Evolutionary conservation across 2,888 invertebrate genomes (phyloP), one percentile per base, ranked within the genome.

Genomic region (Synanthedon vespiformis): DNA sequence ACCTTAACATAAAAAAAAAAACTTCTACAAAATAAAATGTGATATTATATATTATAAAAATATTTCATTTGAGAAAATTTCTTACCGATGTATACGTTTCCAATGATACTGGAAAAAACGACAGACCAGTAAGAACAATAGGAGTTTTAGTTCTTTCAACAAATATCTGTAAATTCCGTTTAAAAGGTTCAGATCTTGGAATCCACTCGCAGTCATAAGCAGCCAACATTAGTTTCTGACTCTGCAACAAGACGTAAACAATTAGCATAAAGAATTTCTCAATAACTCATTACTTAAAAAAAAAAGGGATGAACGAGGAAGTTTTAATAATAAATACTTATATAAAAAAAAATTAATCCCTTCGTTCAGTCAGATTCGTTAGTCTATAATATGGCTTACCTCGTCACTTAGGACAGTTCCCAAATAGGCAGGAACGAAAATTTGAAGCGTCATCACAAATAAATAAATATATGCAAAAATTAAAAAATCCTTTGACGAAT

Each of bases 341-440:
- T 4, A 22, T 22, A 18, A 4, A 22, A 22, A 22, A 22, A 22
- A 22, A 22, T 22, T 4, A 4, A 22, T 22, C 4, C 22, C 22
- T 22, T 4, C n/a, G n/a, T n/a, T n/a, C n/a, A 22, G 22, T 22
- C 22, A 4, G 22, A 1, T 0, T 22, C 4, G n/a, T 12, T n/a
- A 49, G 40, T 3, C n/a, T 44, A 53, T 47, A 49, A 47, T 12
- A 52, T 12, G 40, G 51, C 58, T 56, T 51, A 65, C 65, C 58
- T 60, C 58, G 14, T 59, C 55, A 18, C 51, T 55, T 13, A 65
- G 51, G 27, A 60, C 55, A n/a, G 64, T 61, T 0, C 65, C 65
- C 22, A 65, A 49, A 57, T 59, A 65, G 1, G 64, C 57, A 1
- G 65, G 64, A 5, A 63, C 51, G 44, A 62, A 63, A 54, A 65